Base-by-base conservation (phyloP, 1,140 invertebrate genomes). In the Phocides pigmalion region DNA sequence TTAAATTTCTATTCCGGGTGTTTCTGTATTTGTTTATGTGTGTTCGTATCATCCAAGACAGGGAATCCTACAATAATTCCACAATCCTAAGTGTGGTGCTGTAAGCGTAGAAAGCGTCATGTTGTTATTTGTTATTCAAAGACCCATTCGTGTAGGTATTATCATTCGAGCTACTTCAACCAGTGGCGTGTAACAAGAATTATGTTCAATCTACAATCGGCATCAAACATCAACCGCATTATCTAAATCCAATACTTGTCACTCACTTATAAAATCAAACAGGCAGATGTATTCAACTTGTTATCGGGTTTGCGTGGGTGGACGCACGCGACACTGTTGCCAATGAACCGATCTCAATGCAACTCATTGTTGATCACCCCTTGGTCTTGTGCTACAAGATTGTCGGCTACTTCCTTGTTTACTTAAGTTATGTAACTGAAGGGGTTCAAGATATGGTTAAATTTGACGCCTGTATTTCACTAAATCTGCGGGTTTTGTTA, bases 271-370 rank as follows among this genome's bases (percentile, higher is more conserved):
- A 81, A 70, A 72, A 79, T 82, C 80, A 74, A 80, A 78, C 67
- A 77, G 81, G 85, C 87, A 90, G 87, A 89, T 90, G 87, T 88
- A 58, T 81, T 70, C 76, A 83, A 85, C 85, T 88, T 87, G 87
- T 86, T 90, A 89, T 90, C 86, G 73, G 17, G 44, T 8, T 76
- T 88, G 86, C 86, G 87, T 90, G 87, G 87, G 86, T 81, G 87
- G 80, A 87, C 76, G 69, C 72, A 74, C 67, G 74, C 70, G 81
- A 75, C 79, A 64, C 62, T 74, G 80, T 83, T 84, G 80, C 76
- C 84, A 79, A 79, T 82, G 84, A 80, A 80, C 76, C 67, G 72
- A 71, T 77, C 75, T 82, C 81, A 90, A 88, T 81, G 87, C 72
- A 68, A 44, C 35, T 71, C 83, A 80, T 88, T 90, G 87, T 90